Base-by-base conservation (phyloP, 2,888 invertebrate species). In the Hartigia nigra region DNA sequence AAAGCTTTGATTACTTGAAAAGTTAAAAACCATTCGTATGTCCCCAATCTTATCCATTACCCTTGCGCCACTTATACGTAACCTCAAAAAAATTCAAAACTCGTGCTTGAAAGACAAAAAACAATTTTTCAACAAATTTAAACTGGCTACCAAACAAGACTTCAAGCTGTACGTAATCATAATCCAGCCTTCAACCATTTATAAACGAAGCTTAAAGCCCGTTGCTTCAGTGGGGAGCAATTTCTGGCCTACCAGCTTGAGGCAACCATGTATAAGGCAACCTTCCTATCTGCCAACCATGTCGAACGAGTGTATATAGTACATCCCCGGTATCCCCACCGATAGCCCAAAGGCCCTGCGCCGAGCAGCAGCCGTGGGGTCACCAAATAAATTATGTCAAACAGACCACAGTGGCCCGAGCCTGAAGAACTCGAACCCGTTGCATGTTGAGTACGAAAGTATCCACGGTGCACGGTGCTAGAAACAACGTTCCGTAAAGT, bases 361-460 rank as follows among this genome's bases (percentile, higher is more conserved):
- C 72, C 31, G 37, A 78, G 76, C 78, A 79, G 76, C 75, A 34
- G 75, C 79, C 81, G 85, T 82, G 82, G 86, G 86, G 84, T 86
- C 82, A 84, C 79, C 82, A 82, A 85, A 83, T 83, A 83, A 86
- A 86, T 85, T 86, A 85, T 86, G 85, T 86, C 86, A 86, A 85
- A 84, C 84, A 78, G 80, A 83, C 82, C 82, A 76, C 76, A 77
- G 83, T 82, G 82, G 81, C 81, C 81, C 81, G 85, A 85, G 78
- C 80, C 80, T 81, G 84, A 79, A 74, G 55, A 84, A 79, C 82
- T 72, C 31, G 31, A 34, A 72, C 32, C 72, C 74, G 69, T 75
- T 37, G n/a, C 36, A 23, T 23, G 72, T 72, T 31, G 72, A 31
- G 72, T 72, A 72, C 31, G 14, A 72, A 72, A 31, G 32, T 72